Percentiles rank a stretch among this genome's conserved stretches.
phyloP scores from a whole-genome alignment of 1,140 invertebrate genomes.

The Drosophila sp. region DNA sequence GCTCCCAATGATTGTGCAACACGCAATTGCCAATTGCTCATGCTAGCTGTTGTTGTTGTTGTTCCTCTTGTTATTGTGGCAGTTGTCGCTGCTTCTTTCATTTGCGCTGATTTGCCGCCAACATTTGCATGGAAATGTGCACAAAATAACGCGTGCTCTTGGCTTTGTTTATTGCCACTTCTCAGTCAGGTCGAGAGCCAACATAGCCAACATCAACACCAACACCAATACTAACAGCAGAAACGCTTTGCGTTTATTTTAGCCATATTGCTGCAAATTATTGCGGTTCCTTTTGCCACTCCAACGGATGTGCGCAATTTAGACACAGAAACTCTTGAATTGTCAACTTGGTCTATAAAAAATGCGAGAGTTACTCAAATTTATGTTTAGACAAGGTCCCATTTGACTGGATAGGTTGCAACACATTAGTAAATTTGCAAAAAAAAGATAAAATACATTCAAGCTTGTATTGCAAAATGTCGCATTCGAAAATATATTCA shows the following conservation, averaged over 20 bases:
- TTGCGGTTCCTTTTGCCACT: slow-evolving; percentile 58
- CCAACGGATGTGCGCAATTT: slow-evolving; percentile 74
- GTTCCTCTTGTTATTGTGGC: slow-evolving; percentile 6
- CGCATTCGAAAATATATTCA: too few relatives aligned
- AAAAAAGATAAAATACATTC: too few relatives aligned
- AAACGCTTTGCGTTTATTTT: slow-evolving; percentile 65
- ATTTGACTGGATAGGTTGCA: not conserved
- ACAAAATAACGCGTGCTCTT: slow-evolving; percentile 76
- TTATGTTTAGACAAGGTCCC: slow-evolving; percentile 13
- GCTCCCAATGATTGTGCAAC: slow-evolving; percentile 75
- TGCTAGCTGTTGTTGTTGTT: slow-evolving; percentile 18
- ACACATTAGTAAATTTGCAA: too few relatives aligned
- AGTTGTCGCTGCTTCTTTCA: slow-evolving; percentile 58
- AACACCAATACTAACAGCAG: slow-evolving; percentile 9
- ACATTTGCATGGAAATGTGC: slow-evolving; percentile 75
- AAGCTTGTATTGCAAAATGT: too few relatives aligned
- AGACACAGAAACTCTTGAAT: slow-evolving; percentile 49
- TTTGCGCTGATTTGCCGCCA: slow-evolving; percentile 66
- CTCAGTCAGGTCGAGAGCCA: slow-evolving; percentile 31
- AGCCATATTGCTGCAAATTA: slow-evolving; percentile 75
- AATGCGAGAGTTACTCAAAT: slow-evolving; percentile 8
- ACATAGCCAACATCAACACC: slow-evolving; percentile 17
- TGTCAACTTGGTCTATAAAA: slow-evolving; percentile 55
- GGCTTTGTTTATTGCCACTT: slow-evolving; percentile 75
- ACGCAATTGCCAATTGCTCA: slow-evolving; percentile 68